Evolutionary conservation across 53 echinoderm and acorn worm genomes (phyloP).

Genomic region (Luidia sarsii): DNA sequence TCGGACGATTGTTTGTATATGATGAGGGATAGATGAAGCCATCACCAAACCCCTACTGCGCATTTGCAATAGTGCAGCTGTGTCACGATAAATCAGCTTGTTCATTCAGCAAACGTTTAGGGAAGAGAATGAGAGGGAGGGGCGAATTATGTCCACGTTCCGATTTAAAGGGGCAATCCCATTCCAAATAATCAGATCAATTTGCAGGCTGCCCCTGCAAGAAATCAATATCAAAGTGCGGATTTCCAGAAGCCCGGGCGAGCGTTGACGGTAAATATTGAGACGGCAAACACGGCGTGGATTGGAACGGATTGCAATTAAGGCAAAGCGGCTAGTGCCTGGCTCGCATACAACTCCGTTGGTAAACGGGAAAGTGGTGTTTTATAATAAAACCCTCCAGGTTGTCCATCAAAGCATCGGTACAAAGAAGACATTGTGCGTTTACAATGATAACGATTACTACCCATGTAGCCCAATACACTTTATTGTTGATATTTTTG

Average conservation of each 20-base stretch:
- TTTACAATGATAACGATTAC: too few relatives aligned
- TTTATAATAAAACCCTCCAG: slow-evolving; percentile 3
- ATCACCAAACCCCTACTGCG: too few relatives aligned
- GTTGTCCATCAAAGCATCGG: slow-evolving; percentile 11
- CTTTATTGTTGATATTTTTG: too few relatives aligned
- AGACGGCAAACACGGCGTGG: slow-evolving; percentile 34
- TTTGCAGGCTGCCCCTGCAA: slow-evolving; percentile 8
- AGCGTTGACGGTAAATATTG: slow-evolving; percentile 27
- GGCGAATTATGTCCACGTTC: neutral
- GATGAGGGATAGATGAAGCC: too few relatives aligned
- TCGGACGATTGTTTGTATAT: neutral
- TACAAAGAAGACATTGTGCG: too few relatives aligned
- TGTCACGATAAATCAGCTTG: too few relatives aligned
- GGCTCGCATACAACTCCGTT: neutral
- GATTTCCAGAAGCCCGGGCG: slow-evolving; percentile 33
- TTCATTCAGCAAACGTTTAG: neutral
- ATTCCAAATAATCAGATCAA: slow-evolving; percentile 33
- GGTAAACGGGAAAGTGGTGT: slow-evolving; percentile 12
- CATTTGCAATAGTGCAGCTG: too few relatives aligned
- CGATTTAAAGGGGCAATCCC: slow-evolving; percentile 39
- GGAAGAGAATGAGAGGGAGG: neutral
- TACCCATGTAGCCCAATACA: too few relatives aligned
- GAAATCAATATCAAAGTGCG: slow-evolving; percentile 37
- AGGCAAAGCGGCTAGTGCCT: slow-evolving; percentile 1
- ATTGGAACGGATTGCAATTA: slow-evolving; percentile 47